Percentiles rank a stretch among this genome's conserved stretches.
These are phyloP conservation scores for Clamator glandarius DNA, from an alignment of 2,797 vertebrate genomes.

Conservation along the genomic window DNA sequence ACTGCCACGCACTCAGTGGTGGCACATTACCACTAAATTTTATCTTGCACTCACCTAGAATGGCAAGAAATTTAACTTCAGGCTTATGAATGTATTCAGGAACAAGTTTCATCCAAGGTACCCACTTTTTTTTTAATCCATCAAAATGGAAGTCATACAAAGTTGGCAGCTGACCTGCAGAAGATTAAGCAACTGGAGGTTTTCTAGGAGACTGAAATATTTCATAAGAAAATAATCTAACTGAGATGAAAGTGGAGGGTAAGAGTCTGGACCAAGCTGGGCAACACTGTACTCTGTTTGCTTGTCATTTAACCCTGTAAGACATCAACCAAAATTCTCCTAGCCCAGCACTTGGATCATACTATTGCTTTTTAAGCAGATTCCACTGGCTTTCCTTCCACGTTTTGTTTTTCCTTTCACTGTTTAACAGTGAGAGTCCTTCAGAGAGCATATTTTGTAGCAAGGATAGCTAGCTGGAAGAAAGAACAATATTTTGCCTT, in stretches of 20 bases:
- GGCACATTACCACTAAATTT: not conserved
- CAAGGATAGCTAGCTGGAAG: not conserved
- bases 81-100: conserved; percentile 84
- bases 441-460: not conserved
- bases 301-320: not conserved
- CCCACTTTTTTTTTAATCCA: conserved; percentile 80
- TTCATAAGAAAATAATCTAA: not conserved
- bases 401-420: not conserved
- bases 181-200: not conserved
- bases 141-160: conserved; percentile 97
- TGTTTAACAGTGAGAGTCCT: not conserved
- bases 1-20: not conserved
- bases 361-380: not conserved
- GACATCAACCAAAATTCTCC: not conserved
- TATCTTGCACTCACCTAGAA: conserved; percentile 85
- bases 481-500: not conserved
- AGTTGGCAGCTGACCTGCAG: conserved; percentile 88
- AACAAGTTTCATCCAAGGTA: conserved; percentile 90
- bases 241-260: not conserved
- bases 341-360: not conserved
- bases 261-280: not conserved
- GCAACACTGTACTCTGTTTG: not conserved
- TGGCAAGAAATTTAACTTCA: conserved; percentile 87
- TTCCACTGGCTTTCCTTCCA: not conserved
- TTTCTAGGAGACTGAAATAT: not conserved